Evolutionary conservation across 2,888 invertebrate species (phyloP).

Genomic region (Omphaloscelis lunosa): DNA sequence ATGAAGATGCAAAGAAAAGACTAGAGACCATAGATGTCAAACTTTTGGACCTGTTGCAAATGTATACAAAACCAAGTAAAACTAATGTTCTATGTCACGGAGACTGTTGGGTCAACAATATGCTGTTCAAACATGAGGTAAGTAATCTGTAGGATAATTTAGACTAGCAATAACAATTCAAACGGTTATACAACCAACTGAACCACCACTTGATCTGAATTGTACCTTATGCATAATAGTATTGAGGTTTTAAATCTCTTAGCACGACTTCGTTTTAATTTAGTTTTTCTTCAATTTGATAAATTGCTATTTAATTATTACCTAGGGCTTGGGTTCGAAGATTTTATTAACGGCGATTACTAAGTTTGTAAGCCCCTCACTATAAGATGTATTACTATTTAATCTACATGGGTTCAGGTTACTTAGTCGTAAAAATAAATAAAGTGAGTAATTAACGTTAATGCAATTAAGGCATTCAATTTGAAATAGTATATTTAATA

Average conservation of each 20-base stretch:
- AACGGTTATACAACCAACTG: neutral
- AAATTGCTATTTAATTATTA: neutral
- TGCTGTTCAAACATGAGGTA: conserved; percentile 79
- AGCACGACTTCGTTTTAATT: neutral
- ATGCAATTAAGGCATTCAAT: conserved; percentile 14
- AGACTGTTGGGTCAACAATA: conserved; percentile 85
- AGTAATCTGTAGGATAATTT: conserved; percentile 25
- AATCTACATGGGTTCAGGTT: neutral
- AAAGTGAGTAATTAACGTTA: neutral
- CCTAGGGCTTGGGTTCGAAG: neutral
- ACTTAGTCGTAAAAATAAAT: neutral
- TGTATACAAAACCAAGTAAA: conserved; percentile 74
- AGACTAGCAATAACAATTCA: neutral
- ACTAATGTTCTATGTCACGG: conserved; percentile 85
- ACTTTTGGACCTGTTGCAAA: conserved; percentile 77
- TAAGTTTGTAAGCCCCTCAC: neutral
- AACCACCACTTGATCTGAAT: neutral
- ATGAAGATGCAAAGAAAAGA: conserved; percentile 75
- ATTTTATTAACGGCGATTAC: neutral
- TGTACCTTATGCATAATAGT: neutral
- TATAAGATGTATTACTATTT: neutral
- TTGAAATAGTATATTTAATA: neutral
- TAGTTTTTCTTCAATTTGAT: neutral
- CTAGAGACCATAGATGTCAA: conserved; percentile 72
- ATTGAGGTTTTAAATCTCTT: neutral